Evolutionary conservation across 2,888 invertebrate species (phyloP).

Genomic region (Rhogogaster chlorosoma): DNA sequence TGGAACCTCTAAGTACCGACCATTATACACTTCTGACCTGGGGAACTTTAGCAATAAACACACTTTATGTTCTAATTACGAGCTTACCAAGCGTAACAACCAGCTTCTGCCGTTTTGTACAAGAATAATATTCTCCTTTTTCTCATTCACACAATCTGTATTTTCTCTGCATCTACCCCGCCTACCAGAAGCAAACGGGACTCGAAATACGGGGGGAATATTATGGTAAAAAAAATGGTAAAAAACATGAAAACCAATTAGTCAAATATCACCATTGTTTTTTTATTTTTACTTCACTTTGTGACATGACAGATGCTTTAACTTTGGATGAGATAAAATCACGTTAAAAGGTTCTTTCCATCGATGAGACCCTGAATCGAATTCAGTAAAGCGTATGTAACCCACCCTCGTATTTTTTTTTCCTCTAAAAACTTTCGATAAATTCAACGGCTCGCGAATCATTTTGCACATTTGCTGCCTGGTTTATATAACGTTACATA

Average conservation of each 20-base stretch:
- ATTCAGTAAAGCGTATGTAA: background rate
- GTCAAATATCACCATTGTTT: background rate
- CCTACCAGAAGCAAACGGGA: background rate
- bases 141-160: background rate
- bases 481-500: background rate
- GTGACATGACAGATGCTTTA: background rate
- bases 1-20: conserved; percentile 31
- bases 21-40: conserved; percentile 40
- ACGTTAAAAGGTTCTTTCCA: background rate
- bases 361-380: background rate
- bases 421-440: background rate
- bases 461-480: background rate
- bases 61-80: conserved; percentile 43
- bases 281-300: background rate
- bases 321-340: background rate
- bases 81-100: conserved; percentile 40
- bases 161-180: background rate
- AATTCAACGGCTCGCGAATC: conserved; percentile 26
- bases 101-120: background rate
- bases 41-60: conserved; percentile 44
- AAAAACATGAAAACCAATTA: background rate
- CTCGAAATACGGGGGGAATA: background rate
- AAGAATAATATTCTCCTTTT: background rate
- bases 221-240: background rate
- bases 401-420: background rate